Evolutionary conservation across 2,113 vertebrate species (phyloP).

Genomic region (Triplophysa rosa): DNA sequence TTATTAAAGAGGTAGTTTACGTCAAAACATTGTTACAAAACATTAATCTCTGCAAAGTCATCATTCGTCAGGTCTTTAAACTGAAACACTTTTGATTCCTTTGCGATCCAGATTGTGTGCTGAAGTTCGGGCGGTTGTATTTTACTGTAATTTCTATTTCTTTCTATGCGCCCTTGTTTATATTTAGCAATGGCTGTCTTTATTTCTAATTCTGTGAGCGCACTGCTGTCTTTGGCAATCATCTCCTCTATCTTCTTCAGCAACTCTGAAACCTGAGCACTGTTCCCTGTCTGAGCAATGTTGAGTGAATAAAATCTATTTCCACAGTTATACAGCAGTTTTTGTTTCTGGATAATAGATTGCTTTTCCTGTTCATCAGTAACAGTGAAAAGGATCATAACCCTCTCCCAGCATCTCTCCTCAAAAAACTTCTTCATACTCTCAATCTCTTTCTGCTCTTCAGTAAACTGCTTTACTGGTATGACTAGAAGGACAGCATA

Average conservation of each 20-base stretch:
- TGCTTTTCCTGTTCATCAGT: not conserved
- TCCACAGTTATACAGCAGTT: constrained; percentile 3
- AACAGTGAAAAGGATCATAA: constrained; percentile 29
- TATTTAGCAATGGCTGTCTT: not conserved
- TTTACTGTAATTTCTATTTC: constrained; percentile 6
- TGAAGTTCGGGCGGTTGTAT: not conserved
- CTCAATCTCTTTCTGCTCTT: not conserved
- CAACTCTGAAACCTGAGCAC: constrained; percentile 24
- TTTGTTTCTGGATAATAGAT: not conserved
- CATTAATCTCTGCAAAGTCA: too few species aligned
- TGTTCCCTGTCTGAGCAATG: not conserved
- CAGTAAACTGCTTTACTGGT: not conserved
- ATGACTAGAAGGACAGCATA: constrained; percentile 43
- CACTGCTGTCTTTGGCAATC: not conserved
- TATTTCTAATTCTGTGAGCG: not conserved
- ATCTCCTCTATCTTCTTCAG: constrained; percentile 15
- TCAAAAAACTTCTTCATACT: constrained; percentile 34
- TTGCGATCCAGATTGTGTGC: constrained; percentile 7
- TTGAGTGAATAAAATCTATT: constrained; percentile 13
- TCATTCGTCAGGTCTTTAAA: too few species aligned
- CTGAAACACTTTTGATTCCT: too few species aligned
- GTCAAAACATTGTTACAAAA: too few species aligned
- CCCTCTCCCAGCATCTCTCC: not conserved
- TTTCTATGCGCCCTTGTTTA: not conserved
- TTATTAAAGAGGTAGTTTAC: too few species aligned